phyloP scores from a whole-genome alignment of 2,888 invertebrate genomes.

The Dione vanillae region DNA sequence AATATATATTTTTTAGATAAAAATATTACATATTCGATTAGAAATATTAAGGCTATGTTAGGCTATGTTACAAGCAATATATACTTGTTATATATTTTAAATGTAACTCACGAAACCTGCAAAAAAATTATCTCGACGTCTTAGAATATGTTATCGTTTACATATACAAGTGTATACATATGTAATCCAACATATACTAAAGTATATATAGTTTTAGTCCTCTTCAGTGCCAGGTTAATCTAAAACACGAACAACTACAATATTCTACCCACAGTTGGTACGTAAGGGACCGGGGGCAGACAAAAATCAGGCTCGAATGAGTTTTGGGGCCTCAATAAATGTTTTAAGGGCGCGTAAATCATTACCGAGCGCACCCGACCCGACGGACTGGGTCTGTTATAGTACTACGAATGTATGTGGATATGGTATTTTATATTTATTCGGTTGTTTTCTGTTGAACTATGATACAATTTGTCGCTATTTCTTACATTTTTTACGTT shows the following conservation, averaged over 20 bases:
- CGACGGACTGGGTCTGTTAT: slow-evolving; percentile 43
- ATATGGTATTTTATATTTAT: slow-evolving; percentile 40
- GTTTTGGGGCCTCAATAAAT: slow-evolving; percentile 65
- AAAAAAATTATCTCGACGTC: too few relatives aligned
- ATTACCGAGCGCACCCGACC: slow-evolving; percentile 62
- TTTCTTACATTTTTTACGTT: too few relatives aligned
- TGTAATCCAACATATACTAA: not conserved
- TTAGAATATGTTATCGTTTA: too few relatives aligned
- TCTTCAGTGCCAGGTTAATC: not conserved
- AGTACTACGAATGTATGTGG: slow-evolving; percentile 40
- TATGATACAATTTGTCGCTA: too few relatives aligned
- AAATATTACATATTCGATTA: too few relatives aligned
- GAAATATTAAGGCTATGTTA: too few relatives aligned
- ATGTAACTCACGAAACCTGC: too few relatives aligned
- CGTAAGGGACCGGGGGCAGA: slow-evolving; percentile 46
- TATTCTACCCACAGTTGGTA: slow-evolving; percentile 35
- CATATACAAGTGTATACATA: too few relatives aligned
- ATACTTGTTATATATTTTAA: too few relatives aligned
- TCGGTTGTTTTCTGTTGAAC: not conserved
- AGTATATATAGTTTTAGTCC: not conserved
- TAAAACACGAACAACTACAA: slow-evolving; percentile 27
- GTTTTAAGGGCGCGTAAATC: slow-evolving; percentile 76
- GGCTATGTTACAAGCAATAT: too few relatives aligned
- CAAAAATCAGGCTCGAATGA: slow-evolving; percentile 54
- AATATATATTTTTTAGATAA: too few relatives aligned